phyloP scores from a whole-genome alignment of 2,113 vertebrate species.

The Tachysurus vachellii region DNA sequence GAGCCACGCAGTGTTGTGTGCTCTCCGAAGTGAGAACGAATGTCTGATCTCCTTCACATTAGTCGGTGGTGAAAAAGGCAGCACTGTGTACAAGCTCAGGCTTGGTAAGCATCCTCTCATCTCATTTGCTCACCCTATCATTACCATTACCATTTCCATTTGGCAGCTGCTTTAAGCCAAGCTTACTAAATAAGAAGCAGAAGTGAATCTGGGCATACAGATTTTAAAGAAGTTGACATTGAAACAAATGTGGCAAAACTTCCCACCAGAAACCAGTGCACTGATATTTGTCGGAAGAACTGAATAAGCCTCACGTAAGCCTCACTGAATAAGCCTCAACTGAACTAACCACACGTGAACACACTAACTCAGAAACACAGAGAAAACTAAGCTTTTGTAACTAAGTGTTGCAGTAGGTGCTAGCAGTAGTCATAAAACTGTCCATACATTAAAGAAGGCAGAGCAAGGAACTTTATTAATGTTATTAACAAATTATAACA shows the following conservation, averaged over 20 bases:
- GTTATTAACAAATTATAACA: neutral
- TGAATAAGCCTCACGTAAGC: too few species aligned
- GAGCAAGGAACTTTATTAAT: neutral
- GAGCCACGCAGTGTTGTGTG: constrained; percentile 80
- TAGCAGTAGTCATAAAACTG: neutral
- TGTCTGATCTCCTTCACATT: constrained; percentile 87
- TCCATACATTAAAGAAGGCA: too few species aligned
- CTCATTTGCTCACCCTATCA: constrained; percentile 1
- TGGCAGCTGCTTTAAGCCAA: neutral
- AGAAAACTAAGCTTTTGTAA: neutral
- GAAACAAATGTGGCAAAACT: neutral
- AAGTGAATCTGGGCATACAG: neutral
- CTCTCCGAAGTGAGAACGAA: constrained; percentile 84
- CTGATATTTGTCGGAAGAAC: neutral
- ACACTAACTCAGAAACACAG: neutral
- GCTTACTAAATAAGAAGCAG: neutral
- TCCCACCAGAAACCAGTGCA: neutral
- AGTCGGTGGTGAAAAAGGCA: constrained; percentile 77
- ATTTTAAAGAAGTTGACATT: neutral
- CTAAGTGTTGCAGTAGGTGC: neutral
- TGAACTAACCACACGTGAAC: neutral
- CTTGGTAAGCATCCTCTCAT: constrained; percentile 75
- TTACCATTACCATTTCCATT: constrained; percentile 17
- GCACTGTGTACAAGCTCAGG: constrained; percentile 79
- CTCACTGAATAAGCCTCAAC: too few species aligned